Evolutionary conservation across 2,113 vertebrate species (phyloP).

Genomic region (Oryzias curvinotus): DNA sequence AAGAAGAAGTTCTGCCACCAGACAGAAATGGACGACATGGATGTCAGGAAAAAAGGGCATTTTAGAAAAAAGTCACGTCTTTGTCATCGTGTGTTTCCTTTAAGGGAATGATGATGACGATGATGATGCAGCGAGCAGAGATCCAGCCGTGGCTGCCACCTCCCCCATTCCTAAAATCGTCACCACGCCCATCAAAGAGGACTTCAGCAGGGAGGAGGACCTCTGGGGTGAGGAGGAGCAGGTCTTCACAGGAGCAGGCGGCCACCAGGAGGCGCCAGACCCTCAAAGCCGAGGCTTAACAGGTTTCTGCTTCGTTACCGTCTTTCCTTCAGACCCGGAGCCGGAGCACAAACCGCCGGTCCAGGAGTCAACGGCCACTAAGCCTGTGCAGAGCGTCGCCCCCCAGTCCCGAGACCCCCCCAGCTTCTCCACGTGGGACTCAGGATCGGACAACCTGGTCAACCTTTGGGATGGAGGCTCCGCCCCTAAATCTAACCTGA

Average conservation of each 20-base stretch:
- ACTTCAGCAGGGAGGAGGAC: slow-evolving; percentile 50
- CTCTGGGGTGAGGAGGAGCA: slow-evolving; percentile 64
- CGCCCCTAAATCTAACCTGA: slow-evolving; percentile 28
- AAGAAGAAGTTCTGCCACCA: too few relatives aligned
- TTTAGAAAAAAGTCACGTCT: background rate
- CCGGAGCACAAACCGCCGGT: slow-evolving; percentile 41
- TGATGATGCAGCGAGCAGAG: slow-evolving; percentile 54
- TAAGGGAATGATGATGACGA: slow-evolving; percentile 45
- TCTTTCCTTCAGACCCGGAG: slow-evolving; percentile 46
- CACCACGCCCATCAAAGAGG: slow-evolving; percentile 75
- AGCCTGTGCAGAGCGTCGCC: slow-evolving; percentile 71
- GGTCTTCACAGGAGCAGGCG: background rate
- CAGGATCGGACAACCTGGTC: slow-evolving; percentile 75
- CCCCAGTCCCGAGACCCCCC: slow-evolving; percentile 66
- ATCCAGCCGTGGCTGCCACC: slow-evolving; percentile 56
- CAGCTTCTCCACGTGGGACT: slow-evolving; percentile 50
- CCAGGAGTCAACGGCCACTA: slow-evolving; percentile 63
- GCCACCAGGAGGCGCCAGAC: too few relatives aligned
- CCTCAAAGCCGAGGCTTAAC: too few relatives aligned
- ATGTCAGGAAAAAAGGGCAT: too few relatives aligned
- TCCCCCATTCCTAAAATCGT: slow-evolving; percentile 74
- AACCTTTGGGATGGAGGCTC: slow-evolving; percentile 85
- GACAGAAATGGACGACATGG: too few relatives aligned
- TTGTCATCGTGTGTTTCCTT: background rate
- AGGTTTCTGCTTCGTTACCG: too few relatives aligned